Evolutionary conservation across 2,797 vertebrate genomes (phyloP).

Genomic region (Rallus crepitans): DNA sequence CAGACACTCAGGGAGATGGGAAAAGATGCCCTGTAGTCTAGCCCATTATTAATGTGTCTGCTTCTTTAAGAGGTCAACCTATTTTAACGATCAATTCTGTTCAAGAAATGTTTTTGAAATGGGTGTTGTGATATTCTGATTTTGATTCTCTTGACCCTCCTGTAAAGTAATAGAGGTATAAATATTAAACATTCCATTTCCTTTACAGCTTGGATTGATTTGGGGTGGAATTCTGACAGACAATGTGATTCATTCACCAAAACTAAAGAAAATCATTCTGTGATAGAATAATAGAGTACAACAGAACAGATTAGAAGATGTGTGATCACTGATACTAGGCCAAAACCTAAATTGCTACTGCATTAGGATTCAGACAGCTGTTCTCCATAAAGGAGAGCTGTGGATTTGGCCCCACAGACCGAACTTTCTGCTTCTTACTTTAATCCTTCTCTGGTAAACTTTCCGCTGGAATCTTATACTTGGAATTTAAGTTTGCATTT

Average conservation of each 20-base stretch:
- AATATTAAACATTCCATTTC: slow-evolving; percentile 69
- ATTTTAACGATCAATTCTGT: slow-evolving; percentile 40
- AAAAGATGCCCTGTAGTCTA: slow-evolving; percentile 14
- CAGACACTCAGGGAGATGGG: neutral
- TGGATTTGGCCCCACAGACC: neutral
- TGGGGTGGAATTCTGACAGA: neutral
- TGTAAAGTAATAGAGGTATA: slow-evolving; percentile 62
- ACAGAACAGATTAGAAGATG: neutral
- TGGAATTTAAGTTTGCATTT: neutral
- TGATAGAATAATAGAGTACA: slow-evolving; percentile 26
- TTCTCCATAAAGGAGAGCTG: neutral
- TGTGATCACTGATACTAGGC: neutral
- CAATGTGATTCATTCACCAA: slow-evolving; percentile 2
- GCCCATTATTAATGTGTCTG: slow-evolving; percentile 32
- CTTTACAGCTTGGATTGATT: slow-evolving; percentile 45
- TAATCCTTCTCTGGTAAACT: neutral
- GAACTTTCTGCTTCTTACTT: neutral
- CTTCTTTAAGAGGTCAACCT: slow-evolving; percentile 58
- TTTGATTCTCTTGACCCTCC: slow-evolving; percentile 45
- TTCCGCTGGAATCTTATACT: neutral
- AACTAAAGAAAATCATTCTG: slow-evolving; percentile 10
- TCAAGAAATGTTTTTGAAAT: slow-evolving; percentile 24
- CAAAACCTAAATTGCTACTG: neutral
- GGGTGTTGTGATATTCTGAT: slow-evolving; percentile 32
- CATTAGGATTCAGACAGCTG: neutral